A percentile compares a stretch with the other conserved stretches of the same genome.
Conservation (phyloP, 2,113 vertebrate genomes). For the Nicator chloris region DNA sequence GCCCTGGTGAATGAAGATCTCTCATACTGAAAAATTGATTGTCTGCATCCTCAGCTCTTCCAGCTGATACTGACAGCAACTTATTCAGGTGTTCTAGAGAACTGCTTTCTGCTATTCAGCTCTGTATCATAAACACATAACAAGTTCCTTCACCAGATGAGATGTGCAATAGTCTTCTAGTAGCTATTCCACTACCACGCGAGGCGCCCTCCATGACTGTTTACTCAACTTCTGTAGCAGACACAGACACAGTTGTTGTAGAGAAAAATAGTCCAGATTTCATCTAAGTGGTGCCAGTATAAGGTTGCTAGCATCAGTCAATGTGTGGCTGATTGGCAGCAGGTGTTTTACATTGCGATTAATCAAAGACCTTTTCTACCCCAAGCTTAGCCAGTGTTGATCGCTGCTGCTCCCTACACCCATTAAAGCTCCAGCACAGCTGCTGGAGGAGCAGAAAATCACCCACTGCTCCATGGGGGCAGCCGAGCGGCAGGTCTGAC, state of each 20-base stretch:
- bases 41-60: neutral
- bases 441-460: neutral
- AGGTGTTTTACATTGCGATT: neutral
- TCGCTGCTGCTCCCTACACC: neutral
- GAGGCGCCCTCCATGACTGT: neutral
- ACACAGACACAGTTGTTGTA: neutral
- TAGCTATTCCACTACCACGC: neutral
- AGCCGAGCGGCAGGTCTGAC: neutral
- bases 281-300: neutral
- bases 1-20: neutral
- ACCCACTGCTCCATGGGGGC: neutral
- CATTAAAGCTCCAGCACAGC: neutral
- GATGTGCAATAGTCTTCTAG: too few species aligned
- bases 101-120: neutral
- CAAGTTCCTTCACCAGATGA: neutral
- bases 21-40: fast-evolving
- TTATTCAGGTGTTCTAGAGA: neutral
- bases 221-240: neutral
- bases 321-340: neutral
- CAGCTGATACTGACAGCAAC: neutral
- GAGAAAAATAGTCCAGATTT: neutral
- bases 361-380: neutral
- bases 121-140: neutral
- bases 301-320: neutral
- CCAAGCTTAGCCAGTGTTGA: fast-evolving